A percentile compares a stretch with the other conserved stretches of the same genome.
Conservation (phyloP, 2,797 vertebrate species). For the Pseudomugil tenellus region DNA sequence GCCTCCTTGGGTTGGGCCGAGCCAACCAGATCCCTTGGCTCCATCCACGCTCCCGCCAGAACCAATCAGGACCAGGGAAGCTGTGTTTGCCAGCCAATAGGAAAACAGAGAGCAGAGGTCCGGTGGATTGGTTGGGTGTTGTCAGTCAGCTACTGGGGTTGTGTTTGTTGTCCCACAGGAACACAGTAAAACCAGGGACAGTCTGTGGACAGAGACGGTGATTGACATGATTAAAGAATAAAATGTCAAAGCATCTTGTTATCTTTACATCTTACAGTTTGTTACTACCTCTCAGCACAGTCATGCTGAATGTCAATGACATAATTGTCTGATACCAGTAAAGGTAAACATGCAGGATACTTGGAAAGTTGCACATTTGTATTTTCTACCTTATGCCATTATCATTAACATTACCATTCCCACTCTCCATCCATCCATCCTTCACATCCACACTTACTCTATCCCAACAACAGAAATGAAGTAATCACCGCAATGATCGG, state of each 20-base stretch:
- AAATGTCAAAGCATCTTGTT: conserved; percentile 28
- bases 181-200: conserved; percentile 81
- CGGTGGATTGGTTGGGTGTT: conserved; percentile 50
- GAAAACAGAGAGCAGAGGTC: conserved; percentile 57
- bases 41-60: conserved; percentile 87
- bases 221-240: conserved; percentile 56
- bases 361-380: conserved; percentile 57
- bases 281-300: conserved; percentile 37
- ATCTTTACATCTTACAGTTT: conserved; percentile 30
- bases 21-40: conserved; percentile 91
- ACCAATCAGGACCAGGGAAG: conserved; percentile 77
- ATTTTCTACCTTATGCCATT: conserved; percentile 53
- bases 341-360: conserved; percentile 53
- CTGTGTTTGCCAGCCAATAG: conserved; percentile 75
- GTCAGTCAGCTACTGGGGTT: conserved; percentile 74
- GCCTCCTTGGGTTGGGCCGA: conserved; percentile 88
- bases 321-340: conserved; percentile 46
- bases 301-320: conserved; percentile 50
- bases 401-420: too few species aligned
- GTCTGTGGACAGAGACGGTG: conserved; percentile 72
- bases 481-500: conserved; percentile 51
- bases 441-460: conserved; percentile 18
- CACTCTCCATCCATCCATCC: conserved; percentile 37
- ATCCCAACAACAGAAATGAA: conserved; percentile 43
- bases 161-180: conserved; percentile 76